phyloP scores from a whole-genome alignment of 2,888 invertebrate species.

The Melanotus villosus region DNA sequence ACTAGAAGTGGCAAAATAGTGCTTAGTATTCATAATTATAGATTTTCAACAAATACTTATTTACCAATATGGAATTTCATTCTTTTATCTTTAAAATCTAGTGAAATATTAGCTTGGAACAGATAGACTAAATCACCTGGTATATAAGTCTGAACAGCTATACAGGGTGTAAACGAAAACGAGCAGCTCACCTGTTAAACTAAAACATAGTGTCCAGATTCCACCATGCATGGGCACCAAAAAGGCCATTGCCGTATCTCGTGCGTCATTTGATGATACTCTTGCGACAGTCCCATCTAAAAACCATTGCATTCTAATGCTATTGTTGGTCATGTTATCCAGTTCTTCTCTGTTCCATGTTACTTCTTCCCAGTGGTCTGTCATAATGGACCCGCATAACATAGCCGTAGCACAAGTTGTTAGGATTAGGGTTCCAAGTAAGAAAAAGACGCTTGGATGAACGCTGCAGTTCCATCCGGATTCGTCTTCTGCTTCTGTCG shows the following conservation, averaged over 20 bases:
- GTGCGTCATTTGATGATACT: slow-evolving; percentile 65
- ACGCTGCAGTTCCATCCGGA: slow-evolving; percentile 76
- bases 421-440: slow-evolving; percentile 76
- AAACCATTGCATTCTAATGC: slow-evolving; percentile 77
- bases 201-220: slow-evolving; percentile 90
- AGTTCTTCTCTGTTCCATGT: slow-evolving; percentile 81
- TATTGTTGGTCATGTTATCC: slow-evolving; percentile 74
- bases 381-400: slow-evolving; percentile 89
- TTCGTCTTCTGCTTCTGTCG: slow-evolving; percentile 71
- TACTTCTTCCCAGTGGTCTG: slow-evolving; percentile 92
- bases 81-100: too few relatives aligned
- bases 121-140: too few relatives aligned
- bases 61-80: too few relatives aligned
- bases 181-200: slow-evolving; percentile 78
- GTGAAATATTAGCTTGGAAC: too few relatives aligned
- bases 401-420: slow-evolving; percentile 85
- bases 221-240: slow-evolving; percentile 92
- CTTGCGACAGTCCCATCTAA: slow-evolving; percentile 83
- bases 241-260: slow-evolving; percentile 71
- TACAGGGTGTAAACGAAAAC: too few relatives aligned
- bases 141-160: too few relatives aligned
- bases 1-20: too few relatives aligned
- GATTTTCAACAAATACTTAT: too few relatives aligned
- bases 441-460: slow-evolving; percentile 76
- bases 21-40: too few relatives aligned